Evolutionary conservation across 2,888 invertebrate species (phyloP).

Genomic region (Ashinkailepas kermadecensis): DNA sequence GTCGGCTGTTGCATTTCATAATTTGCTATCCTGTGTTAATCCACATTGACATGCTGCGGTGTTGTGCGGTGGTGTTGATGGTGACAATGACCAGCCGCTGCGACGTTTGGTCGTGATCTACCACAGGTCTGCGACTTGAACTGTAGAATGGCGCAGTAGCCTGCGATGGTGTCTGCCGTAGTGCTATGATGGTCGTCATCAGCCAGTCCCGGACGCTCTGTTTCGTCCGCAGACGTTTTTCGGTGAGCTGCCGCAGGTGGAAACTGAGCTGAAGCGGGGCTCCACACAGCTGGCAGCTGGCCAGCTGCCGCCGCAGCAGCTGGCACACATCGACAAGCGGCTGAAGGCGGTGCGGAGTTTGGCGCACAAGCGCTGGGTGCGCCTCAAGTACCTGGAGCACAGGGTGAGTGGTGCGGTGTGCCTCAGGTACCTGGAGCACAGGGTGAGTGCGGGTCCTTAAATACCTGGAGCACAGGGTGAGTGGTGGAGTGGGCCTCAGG

Average conservation of each 20-base stretch:
- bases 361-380: slow-evolving; percentile 72
- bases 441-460: slow-evolving; percentile 44
- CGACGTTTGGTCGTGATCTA: no score
- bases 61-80: no score
- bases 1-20: no score
- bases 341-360: slow-evolving; percentile 64
- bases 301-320: slow-evolving; percentile 67
- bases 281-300: slow-evolving; percentile 59
- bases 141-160: no score
- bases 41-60: no score
- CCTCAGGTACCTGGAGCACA: slow-evolving; percentile 55
- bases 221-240: slow-evolving; percentile 59
- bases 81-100: no score
- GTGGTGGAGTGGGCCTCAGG: slow-evolving; percentile 17
- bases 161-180: no score
- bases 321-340: slow-evolving; percentile 71
- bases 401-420: slow-evolving; percentile 48
- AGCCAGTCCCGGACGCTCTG: not conserved
- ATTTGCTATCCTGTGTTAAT: no score
- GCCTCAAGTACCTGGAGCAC: slow-evolving; percentile 82
- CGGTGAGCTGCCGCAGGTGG: slow-evolving; percentile 66
- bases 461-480: slow-evolving; percentile 62
- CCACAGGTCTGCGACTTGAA: no score
- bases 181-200: no score
- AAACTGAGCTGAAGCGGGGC: slow-evolving; percentile 68